phyloP scores from a whole-genome alignment of 2,888 invertebrate genomes.

The Eilema caniola region DNA sequence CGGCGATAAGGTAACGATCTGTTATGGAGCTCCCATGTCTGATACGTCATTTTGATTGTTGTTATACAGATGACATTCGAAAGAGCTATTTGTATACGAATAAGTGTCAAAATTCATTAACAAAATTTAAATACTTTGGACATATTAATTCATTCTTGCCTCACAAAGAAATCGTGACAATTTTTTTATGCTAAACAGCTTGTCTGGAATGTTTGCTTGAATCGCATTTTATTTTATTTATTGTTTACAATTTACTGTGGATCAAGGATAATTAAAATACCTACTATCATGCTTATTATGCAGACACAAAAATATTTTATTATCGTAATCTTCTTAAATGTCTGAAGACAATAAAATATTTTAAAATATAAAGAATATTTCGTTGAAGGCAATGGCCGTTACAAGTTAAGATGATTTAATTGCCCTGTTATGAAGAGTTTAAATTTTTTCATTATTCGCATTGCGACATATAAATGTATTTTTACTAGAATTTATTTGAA shows the following conservation, averaged over 20 bases:
- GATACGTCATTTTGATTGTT: too few species aligned
- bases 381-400: not conserved
- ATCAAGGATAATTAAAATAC: not conserved
- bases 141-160: too few species aligned
- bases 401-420: slow-evolving; percentile 5
- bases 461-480: not conserved
- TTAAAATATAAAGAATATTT: slow-evolving; percentile 3
- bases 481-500: not conserved
- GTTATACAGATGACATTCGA: too few species aligned
- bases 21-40: too few species aligned
- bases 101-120: too few species aligned
- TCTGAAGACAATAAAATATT: not conserved
- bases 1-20: too few species aligned
- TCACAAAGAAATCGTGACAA: too few species aligned
- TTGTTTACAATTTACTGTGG: not conserved
- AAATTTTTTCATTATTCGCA: not conserved
- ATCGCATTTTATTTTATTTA: not conserved
- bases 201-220: not conserved
- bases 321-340: not conserved
- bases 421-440: not conserved
- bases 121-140: too few species aligned
- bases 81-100: too few species aligned
- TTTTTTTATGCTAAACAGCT: too few species aligned
- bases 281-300: not conserved
- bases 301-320: not conserved